Conservation (phyloP, 1,140 invertebrate species). For the Xylocopa sonorina region DNA sequence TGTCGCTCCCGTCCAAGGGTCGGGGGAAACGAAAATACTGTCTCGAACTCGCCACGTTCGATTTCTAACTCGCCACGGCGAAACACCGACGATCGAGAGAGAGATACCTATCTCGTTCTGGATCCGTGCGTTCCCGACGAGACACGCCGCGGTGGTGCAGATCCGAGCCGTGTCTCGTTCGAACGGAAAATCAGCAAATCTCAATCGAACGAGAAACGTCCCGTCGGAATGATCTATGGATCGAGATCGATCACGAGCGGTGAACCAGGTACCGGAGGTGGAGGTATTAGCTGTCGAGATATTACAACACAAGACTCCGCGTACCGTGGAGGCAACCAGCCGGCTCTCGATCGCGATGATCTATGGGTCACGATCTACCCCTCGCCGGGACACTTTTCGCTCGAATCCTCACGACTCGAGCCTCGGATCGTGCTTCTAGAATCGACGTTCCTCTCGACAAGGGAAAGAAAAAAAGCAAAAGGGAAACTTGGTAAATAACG, state of each 20-base stretch:
- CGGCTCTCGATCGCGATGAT: conserved; percentile 66
- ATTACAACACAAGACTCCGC: conserved; percentile 54
- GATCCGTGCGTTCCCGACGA: background rate
- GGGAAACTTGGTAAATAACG: no score
- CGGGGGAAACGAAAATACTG: no score
- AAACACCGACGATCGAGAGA: background rate
- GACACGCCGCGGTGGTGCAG: background rate
- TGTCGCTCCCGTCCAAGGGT: no score
- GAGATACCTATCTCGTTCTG: conserved; percentile 14
- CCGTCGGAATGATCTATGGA: conserved; percentile 48
- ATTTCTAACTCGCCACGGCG: background rate
- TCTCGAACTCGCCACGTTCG: background rate
- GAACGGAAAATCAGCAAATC: conserved; percentile 43
- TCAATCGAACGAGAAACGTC: conserved; percentile 47
- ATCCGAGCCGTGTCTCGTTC: background rate
- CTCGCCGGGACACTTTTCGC: conserved; percentile 53
- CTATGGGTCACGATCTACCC: conserved; percentile 69
- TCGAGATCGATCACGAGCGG: conserved; percentile 40
- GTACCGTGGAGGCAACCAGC: no score
- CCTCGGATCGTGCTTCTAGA: conserved; percentile 25
- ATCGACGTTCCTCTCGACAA: conserved; percentile 6
- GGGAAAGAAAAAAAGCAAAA: no score
- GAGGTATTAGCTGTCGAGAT: conserved; percentile 44
- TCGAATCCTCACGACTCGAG: conserved; percentile 11
- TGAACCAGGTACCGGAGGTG: background rate